These are phyloP conservation scores for Pseudonaja textilis DNA, from an alignment of 2,113 vertebrate genomes.

Conservation along the genomic window DNA sequence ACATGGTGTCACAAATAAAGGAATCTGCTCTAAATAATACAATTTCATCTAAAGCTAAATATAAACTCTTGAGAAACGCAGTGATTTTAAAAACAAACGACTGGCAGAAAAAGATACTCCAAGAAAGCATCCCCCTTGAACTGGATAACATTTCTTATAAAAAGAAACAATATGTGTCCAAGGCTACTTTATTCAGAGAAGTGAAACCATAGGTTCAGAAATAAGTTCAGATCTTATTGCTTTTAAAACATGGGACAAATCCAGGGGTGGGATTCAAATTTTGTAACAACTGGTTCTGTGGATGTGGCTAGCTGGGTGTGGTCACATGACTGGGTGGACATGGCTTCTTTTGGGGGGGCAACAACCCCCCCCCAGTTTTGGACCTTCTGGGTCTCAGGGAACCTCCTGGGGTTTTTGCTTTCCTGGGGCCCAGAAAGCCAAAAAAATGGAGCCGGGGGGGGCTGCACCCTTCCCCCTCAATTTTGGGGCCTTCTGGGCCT, in stretches of 20 bases:
- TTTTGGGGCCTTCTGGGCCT: no score
- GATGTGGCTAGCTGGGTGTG: no score
- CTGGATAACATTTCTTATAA: neutral
- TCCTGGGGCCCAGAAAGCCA: no score
- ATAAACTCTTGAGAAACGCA: neutral
- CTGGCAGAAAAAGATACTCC: neutral
- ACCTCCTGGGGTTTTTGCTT: no score
- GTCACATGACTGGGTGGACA: no score
- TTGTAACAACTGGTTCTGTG: no score
- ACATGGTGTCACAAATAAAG: neutral
- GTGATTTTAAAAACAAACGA: neutral
- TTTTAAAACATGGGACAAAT: neutral
- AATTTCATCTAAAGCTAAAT: neutral
- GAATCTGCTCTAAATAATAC: neutral
- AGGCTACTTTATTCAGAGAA: neutral
- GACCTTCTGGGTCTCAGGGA: no score
- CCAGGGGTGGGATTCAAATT: no score
- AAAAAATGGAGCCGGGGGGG: no score
- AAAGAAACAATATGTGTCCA: neutral
- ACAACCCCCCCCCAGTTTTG: no score
- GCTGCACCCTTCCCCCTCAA: no score
- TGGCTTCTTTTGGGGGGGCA: no score
- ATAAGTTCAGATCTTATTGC: neutral
- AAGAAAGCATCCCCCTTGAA: neutral
- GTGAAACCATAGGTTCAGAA: neutral